Conservation (phyloP, 2,888 invertebrate species). For the Lissocephala sabroskyi region DNA sequence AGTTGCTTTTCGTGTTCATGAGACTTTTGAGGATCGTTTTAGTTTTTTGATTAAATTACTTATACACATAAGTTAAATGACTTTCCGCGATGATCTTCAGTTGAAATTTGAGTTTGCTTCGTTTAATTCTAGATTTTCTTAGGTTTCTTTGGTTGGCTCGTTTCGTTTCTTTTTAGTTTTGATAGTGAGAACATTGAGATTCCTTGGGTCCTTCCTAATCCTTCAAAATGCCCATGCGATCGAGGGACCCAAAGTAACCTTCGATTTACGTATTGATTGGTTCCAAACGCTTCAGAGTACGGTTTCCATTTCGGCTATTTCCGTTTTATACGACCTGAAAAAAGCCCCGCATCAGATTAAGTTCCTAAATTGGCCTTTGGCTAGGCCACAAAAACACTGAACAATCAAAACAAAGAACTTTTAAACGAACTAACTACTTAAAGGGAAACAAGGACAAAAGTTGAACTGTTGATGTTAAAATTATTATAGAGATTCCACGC, state of each 20-base stretch:
- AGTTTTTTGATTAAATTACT: constrained; percentile 1
- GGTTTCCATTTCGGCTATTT: constrained; percentile 92
- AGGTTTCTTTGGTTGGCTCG: background rate
- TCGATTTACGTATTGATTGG: constrained; percentile 14
- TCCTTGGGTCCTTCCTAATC: background rate
- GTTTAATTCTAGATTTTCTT: constrained; percentile 16
- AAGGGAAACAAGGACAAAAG: too few relatives aligned
- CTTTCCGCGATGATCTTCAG: constrained; percentile 5
- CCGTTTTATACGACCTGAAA: constrained; percentile 76
- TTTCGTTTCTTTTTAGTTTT: background rate
- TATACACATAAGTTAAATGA: background rate
- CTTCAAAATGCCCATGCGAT: constrained; percentile 3
- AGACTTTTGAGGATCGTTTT: constrained; percentile 3
- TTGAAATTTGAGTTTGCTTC: constrained; percentile 11
- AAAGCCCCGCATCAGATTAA: background rate
- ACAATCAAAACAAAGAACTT: too few relatives aligned
- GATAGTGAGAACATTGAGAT: background rate
- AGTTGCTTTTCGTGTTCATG: constrained; percentile 4
- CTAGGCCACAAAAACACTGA: too few relatives aligned
- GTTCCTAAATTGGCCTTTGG: too few relatives aligned
- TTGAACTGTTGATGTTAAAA: too few relatives aligned
- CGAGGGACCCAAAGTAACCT: too few relatives aligned
- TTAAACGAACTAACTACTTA: too few relatives aligned
- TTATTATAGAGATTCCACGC: too few relatives aligned
- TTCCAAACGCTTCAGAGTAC: constrained; percentile 76